Conservation (phyloP, 35 echinoderm and acorn worm species). For the Amphiura filiformis region DNA sequence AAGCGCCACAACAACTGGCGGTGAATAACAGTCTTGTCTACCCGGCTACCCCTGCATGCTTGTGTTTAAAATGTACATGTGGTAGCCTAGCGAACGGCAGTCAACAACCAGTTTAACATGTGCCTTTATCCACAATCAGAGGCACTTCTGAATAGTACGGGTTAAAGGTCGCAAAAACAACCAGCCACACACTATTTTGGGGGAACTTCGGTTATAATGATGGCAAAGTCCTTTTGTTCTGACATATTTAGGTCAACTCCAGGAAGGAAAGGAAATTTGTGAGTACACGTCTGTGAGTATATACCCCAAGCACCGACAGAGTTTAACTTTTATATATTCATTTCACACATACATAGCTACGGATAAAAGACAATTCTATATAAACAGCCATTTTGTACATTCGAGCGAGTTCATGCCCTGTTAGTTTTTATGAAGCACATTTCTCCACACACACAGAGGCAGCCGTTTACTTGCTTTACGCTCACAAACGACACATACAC, state of each 20-base stretch:
- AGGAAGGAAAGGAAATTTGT: not conserved
- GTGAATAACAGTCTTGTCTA: not conserved
- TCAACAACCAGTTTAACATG: not conserved
- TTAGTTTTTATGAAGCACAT: not conserved
- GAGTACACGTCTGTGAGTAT: not conserved
- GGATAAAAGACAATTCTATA: not conserved
- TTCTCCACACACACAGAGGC: not conserved
- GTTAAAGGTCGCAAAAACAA: conserved; percentile 3
- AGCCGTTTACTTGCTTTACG: not conserved
- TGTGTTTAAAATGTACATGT: not conserved
- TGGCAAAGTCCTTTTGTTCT: not conserved
- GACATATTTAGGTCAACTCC: not conserved
- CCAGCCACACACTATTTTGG: not conserved
- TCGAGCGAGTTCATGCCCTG: conserved; percentile 1
- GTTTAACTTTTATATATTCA: not conserved
- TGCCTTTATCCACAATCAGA: not conserved
- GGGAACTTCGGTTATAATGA: not conserved
- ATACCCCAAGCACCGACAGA: not conserved
- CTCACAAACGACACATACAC: not conserved
- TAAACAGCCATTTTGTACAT: not conserved
- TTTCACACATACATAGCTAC: not conserved
- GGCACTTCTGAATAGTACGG: not conserved
- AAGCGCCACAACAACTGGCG: not conserved
- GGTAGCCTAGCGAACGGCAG: not conserved
- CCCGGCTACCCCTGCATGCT: not conserved